Percentiles rank a stretch among this genome's conserved stretches.
phyloP scores from a whole-genome alignment of 2,797 vertebrate genomes.

The Phylloscopus collybita region DNA sequence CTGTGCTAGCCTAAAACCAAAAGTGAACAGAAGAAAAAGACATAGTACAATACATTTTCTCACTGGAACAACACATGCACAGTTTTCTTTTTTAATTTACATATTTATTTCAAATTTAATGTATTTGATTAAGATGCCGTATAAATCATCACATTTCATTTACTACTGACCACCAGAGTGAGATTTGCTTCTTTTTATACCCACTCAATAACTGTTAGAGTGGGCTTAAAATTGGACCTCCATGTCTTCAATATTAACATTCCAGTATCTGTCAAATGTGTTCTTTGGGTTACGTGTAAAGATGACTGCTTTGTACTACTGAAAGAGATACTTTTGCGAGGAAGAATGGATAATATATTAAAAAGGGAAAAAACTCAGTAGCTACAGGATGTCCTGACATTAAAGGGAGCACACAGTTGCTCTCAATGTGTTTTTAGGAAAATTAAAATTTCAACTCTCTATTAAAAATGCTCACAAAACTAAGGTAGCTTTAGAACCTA shows the following conservation, averaged over 20 bases:
- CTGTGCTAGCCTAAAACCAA: not conserved
- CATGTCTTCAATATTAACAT: not conserved
- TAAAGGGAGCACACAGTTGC: not conserved
- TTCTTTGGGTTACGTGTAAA: not conserved
- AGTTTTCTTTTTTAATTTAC: not conserved
- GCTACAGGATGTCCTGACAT: not conserved
- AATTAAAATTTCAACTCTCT: not conserved
- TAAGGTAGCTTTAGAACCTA: not conserved
- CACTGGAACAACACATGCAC: not conserved
- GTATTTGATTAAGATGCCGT: not conserved
- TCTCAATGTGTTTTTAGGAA: not conserved
- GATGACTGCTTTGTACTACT: not conserved
- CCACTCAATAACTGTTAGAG: not conserved
- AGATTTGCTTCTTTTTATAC: not conserved
- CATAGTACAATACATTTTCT: not conserved
- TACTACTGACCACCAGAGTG: not conserved
- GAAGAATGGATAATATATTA: not conserved
- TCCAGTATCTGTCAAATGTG: not conserved
- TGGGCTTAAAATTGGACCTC: not conserved
- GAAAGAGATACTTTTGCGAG: not conserved
- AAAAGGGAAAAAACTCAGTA: not conserved
- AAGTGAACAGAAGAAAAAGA: not conserved
- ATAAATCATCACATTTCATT: not conserved
- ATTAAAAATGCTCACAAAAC: not conserved
- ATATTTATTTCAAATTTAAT: not conserved